Evolutionary conservation across 2,888 invertebrate species (phyloP).

Genomic region (Drosophila pseudotalamancana): DNA sequence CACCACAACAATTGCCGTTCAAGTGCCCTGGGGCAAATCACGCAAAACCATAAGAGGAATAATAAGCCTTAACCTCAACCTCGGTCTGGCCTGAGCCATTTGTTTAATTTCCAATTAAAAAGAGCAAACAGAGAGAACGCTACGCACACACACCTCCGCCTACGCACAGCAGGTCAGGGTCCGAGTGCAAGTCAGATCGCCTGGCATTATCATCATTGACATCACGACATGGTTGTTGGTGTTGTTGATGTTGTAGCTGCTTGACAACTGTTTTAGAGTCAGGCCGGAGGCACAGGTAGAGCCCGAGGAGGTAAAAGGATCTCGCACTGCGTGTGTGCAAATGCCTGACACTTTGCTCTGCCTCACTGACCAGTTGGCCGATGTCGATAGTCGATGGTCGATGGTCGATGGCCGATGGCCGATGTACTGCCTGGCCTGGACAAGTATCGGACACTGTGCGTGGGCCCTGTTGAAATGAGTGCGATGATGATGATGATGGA

Average conservation of each 20-base stretch:
- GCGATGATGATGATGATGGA: constrained; percentile 41
- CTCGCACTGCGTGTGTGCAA: constrained; percentile 57
- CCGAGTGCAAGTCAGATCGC: constrained; percentile 42
- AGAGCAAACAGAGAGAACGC: constrained; percentile 62
- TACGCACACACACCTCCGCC: constrained; percentile 45
- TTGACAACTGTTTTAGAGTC: constrained; percentile 79
- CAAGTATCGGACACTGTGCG: constrained; percentile 37
- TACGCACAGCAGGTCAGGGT: constrained; percentile 74
- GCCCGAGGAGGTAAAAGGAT: constrained; percentile 52
- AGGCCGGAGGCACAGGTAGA: constrained; percentile 29
- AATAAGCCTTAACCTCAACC: constrained; percentile 51
- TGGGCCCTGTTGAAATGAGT: constrained; percentile 63
- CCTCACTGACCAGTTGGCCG: constrained; percentile 56
- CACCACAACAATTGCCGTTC: constrained; percentile 70
- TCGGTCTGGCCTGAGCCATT: constrained; percentile 51
- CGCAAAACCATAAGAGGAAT: constrained; percentile 68
- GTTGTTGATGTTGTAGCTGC: constrained; percentile 26
- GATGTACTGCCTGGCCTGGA: constrained; percentile 32
- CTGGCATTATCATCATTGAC: constrained; percentile 74
- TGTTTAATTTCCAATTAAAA: constrained; percentile 80
- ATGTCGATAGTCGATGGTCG: too few species aligned
- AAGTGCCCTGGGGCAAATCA: constrained; percentile 69
- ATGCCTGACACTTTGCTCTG: constrained; percentile 60
- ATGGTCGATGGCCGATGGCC: too few species aligned
- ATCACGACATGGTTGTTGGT: constrained; percentile 69